A percentile compares a stretch with the other conserved stretches of the same genome.
phyloP scores from a whole-genome alignment of 2,888 invertebrate species.

The Melolontha melolontha region DNA sequence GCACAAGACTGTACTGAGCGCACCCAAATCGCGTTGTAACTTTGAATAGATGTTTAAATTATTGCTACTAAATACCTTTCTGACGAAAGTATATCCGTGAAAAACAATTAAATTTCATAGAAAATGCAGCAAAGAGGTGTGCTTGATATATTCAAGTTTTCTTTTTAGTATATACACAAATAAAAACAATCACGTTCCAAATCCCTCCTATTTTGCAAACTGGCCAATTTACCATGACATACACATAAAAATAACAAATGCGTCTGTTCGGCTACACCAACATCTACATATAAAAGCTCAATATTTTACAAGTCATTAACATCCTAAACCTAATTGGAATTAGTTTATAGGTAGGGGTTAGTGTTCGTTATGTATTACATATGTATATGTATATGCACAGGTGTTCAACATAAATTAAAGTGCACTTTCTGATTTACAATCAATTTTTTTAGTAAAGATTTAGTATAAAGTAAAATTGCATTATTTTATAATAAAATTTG shows the following conservation, averaged over 20 bases:
- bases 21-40: too few species aligned
- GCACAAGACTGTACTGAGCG: too few species aligned
- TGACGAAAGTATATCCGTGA: too few species aligned
- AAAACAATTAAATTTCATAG: too few species aligned
- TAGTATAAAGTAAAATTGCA: too few species aligned
- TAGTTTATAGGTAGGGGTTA: conserved; percentile 4
- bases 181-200: conserved; percentile 39
- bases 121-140: conserved; percentile 25
- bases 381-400: background rate
- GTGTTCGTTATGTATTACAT: background rate
- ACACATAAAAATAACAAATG: conserved; percentile 39
- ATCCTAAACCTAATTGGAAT: conserved; percentile 5
- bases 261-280: conserved; percentile 43
- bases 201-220: conserved; percentile 32
- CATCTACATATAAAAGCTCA: conserved; percentile 44
- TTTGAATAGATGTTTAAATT: too few species aligned
- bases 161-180: conserved; percentile 38
- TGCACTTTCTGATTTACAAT: too few species aligned
- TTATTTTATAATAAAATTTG: too few species aligned
- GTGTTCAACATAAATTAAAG: background rate
- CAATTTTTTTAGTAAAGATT: too few species aligned
- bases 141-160: conserved; percentile 13
- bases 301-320: conserved; percentile 32
- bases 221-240: conserved; percentile 31
- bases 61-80: too few species aligned